Evolutionary conservation across 2,888 invertebrate genomes (phyloP), one percentile per base, ranked within the genome.

Genomic region (Periphyllus acericola): DNA sequence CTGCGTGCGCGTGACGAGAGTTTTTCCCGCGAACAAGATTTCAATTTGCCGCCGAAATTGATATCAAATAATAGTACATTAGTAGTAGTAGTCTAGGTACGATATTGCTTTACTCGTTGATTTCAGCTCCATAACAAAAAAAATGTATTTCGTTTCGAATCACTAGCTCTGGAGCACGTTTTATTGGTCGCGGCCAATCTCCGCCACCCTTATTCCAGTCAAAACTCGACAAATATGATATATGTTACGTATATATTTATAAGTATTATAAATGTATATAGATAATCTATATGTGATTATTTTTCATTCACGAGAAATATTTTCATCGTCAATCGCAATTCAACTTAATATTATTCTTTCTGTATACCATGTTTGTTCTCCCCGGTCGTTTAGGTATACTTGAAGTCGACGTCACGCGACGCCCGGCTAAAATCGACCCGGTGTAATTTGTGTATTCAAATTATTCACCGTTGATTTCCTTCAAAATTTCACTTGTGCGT

Each of bases 161-260:
- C 0, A 46, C 14, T 68, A n/a, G n/a, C 68, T n/a, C 21, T 25
- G 17, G 36, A 80, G 14, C 55, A 34, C 60, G 79, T 79, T 55
- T 79, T 25, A 34, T 66, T 80, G 66, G 36, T 80, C 36, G 36
- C 17, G 36, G n/a, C 60, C 80, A 80, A 36, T n/a, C 34, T 55
- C 60, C 25, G 3, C n/a, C 34, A 52, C 19, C 21, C 29, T 32
- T 25, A 34, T 55, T 79, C 55, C 25, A 79, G 34, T 34, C 11
- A 11, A 34, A 60, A 60, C 6, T 21, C 19, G 6, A 60, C 6
- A 60, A 60, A 1, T 55, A 55, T 21, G 1, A 21, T 21, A 55
- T 2, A 17, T 55, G 21, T 21, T 9, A 46, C 6, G 1, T 21
- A 21, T 3, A 55, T 55, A 17, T 11, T 52, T 52, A 11, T 52